Conservation (phyloP, 2,888 invertebrate genomes). For the Leucophora obtusa region DNA sequence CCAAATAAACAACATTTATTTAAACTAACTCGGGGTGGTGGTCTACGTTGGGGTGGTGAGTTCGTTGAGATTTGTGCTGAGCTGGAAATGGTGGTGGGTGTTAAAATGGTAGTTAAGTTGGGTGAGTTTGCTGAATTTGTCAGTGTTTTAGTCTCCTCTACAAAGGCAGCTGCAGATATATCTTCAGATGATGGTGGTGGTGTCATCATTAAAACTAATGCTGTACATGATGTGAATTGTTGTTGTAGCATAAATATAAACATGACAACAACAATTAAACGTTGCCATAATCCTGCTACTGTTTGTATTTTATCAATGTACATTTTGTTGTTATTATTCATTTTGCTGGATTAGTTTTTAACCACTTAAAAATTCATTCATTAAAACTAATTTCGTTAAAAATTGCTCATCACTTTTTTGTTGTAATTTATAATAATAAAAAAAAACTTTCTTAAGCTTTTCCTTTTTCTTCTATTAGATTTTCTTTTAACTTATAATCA, state of each 20-base stretch:
- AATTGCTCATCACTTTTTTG: neutral
- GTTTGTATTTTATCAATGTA: slow-evolving; percentile 18
- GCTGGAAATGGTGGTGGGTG: neutral
- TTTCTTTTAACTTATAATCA: slow-evolving; percentile 30
- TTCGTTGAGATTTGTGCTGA: slow-evolving; percentile 35
- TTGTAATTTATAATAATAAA: slow-evolving; percentile 17
- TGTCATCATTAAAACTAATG: slow-evolving; percentile 57
- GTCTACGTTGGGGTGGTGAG: slow-evolving; percentile 60
- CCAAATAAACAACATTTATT: slow-evolving; percentile 81
- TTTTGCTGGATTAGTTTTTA: slow-evolving; percentile 9
- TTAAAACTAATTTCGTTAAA: slow-evolving; percentile 12
- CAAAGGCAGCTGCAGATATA: slow-evolving; percentile 41
- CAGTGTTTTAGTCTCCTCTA: slow-evolving; percentile 33
- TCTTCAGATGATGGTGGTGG: slow-evolving; percentile 44
- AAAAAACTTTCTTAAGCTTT: slow-evolving; percentile 33
- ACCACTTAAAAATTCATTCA: slow-evolving; percentile 49
- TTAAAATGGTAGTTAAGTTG: slow-evolving; percentile 22
- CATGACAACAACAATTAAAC: slow-evolving; percentile 47
- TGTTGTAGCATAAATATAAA: slow-evolving; percentile 42
- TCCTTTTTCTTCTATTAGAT: slow-evolving; percentile 9
- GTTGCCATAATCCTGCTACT: slow-evolving; percentile 54
- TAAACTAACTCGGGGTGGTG: slow-evolving; percentile 76
- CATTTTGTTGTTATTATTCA: slow-evolving; percentile 18
- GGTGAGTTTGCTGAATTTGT: slow-evolving; percentile 13
- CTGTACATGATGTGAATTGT: slow-evolving; percentile 30